phyloP scores from a whole-genome alignment of 1,140 invertebrate genomes.

The Babylonia areolata region DNA sequence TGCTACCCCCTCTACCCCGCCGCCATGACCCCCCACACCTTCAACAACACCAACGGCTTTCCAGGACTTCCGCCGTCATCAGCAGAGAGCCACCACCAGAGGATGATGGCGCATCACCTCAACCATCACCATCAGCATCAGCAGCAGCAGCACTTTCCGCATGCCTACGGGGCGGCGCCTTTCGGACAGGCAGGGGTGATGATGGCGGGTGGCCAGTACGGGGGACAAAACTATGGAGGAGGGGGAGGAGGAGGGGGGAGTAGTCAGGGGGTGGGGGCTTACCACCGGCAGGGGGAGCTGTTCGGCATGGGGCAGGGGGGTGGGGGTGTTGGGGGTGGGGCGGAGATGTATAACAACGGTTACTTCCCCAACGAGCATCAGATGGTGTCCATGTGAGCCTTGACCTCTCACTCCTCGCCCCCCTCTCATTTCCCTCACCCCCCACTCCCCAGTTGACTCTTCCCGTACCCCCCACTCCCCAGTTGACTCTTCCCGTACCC shows the following conservation, averaged over 20 bases:
- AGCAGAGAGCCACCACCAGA: neutral
- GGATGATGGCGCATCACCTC: too few relatives aligned
- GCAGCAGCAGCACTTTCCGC: too few relatives aligned
- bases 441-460: too few relatives aligned
- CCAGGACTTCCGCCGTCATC: too few relatives aligned
- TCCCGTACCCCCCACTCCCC: too few relatives aligned
- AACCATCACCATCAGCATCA: too few relatives aligned
- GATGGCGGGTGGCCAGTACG: neutral
- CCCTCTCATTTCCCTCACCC: neutral
- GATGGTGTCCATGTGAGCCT: slow-evolving; percentile 13
- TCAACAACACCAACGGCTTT: too few relatives aligned
- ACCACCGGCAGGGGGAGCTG: neutral
- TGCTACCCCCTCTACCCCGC: neutral
- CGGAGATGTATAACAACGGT: slow-evolving; percentile 20
- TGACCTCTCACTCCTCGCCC: neutral
- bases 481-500: too few relatives aligned
- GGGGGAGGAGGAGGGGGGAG: too few relatives aligned
- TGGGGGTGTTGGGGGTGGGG: neutral
- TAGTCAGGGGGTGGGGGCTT: too few relatives aligned
- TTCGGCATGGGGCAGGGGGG: neutral
- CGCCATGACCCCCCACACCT: neutral
- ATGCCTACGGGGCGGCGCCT: slow-evolving; percentile 2
- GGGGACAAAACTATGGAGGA: slow-evolving; percentile 19
- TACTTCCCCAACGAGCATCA: slow-evolving; percentile 25
- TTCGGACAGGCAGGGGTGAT: neutral